Base-by-base conservation (phyloP, 2,797 vertebrate species). In the Cephalopachus bancanus region DNA sequence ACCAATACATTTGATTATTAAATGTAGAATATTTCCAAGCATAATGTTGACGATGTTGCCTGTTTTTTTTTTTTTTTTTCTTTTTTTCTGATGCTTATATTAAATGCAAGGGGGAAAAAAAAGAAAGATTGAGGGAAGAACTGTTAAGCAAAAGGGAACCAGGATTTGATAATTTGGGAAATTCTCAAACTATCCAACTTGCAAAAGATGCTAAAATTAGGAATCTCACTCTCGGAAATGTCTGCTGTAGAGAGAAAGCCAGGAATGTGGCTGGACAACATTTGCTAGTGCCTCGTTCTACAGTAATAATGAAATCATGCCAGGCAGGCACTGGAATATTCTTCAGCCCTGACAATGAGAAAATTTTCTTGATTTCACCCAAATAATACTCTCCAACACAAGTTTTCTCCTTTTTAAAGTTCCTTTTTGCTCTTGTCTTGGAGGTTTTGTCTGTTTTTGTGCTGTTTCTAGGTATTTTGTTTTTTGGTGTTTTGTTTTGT, bases 221-320 rank as follows among this genome's bases (percentile, higher is more conserved):
- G 8, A 3, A 5, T 37, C 51, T 83, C 9, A 44, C n/a, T 12
- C 7, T n/a, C 33, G 28, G 26, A 11, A 76, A 30, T 17, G 14
- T 5, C 26, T 65, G 8, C 19, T 64, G 9, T n/a, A 9, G n/a
- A 30, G 6, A 57, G n/a, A 37, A 55, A 30, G 59, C 11, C 17
- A 30, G 2, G 0, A 2, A 37, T 26, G 12, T 24, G 12, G 22
- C 24, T 55, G 17, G 12, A 17, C 5, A 75, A 2, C 8, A 10
- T 37, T 75, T 49, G 7, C 11, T 37, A 19, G n/a, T 7, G 7
- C 44, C 37, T 49, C 16, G 10, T 28, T 28, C 30, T 10, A 37
- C 0, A 62, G 6, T 30, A 33, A 10, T 24, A 49, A 44, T 3
- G 26, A 28, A 64, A 22, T 37, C 17, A 16, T 11, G 3, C 1